Percentiles rank a stretch among this genome's conserved stretches.
Conservation (phyloP, 2,113 vertebrate species). For the Anhinga anhinga region DNA sequence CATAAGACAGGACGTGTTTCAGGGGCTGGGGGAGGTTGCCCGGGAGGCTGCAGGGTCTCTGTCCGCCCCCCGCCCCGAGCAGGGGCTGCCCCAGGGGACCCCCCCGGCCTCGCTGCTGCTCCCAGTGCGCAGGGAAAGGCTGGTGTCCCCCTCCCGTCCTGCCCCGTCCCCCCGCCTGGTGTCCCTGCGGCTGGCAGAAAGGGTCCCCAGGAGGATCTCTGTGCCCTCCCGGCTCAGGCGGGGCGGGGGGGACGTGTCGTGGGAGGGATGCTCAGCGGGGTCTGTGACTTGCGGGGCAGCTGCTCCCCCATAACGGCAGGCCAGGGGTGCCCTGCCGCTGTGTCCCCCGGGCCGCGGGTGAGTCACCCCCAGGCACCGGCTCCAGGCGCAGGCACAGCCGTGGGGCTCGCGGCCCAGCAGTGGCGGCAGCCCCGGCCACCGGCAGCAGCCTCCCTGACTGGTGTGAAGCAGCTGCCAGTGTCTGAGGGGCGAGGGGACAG, state of each 20-base stretch:
- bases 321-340: neutral
- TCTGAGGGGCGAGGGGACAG: neutral
- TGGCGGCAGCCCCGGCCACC: neutral
- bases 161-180: accelerated
- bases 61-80: neutral
- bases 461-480: neutral
- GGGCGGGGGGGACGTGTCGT: neutral
- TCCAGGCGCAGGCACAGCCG: accelerated
- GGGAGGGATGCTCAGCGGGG: neutral
- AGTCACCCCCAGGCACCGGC: neutral
- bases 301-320: accelerated
- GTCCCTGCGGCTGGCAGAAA: neutral
- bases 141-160: too few relatives aligned
- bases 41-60: too few relatives aligned
- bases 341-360: neutral
- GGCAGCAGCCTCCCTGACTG: neutral
- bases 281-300: neutral
- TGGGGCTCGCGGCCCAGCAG: neutral
- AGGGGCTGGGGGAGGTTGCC: neutral
- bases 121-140: neutral
- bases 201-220: accelerated
- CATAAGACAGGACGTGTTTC: accelerated
- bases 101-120: neutral
- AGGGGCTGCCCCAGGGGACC: neutral
- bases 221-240: neutral